Base-by-base conservation (phyloP, 2,797 vertebrate species). In the Myotis pilosus region DNA sequence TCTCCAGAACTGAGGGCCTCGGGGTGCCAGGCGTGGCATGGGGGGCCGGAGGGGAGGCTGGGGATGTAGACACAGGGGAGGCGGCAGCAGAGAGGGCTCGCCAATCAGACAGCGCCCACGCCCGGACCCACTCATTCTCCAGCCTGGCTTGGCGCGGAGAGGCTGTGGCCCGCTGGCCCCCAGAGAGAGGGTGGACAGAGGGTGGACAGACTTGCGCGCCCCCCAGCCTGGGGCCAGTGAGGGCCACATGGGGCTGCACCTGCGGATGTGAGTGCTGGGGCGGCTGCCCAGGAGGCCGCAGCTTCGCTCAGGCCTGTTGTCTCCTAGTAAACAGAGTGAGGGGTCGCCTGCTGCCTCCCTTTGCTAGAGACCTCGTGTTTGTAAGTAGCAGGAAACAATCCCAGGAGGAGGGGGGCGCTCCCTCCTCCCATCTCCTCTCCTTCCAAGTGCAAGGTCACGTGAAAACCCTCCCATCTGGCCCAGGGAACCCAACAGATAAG, bases 251-350 rank as follows among this genome's bases (percentile, higher is more conserved):
- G 64, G n/a, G 30, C 38, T 1, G 23, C 36, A 25, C 12, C 4
- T 1, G 69, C 23, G 2, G 11, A 44, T 3, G 9, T 13, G 28
- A 25, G 36, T 17, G 11, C 25, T 8, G 0, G 2, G 28, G 4
- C 15, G 2, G 13, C 51, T 30, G 12, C 28, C 68, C 17, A 6
- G 0, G 2, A 22, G 55, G 60, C 2, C 5, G 55, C 10, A 0
- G 3, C 8, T 30, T 20, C 10, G 22, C 8, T 8, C 6, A 23
- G 19, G 2, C 28, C 30, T 20, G 30, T 16, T 23, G 15, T 12
- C 23, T 22, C 62, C 64, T 15, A 30, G 13, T 2, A 25, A 33
- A 88, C 36, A 20, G 9, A 33, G 64, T 30, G 13, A 4, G 17
- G n/a, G 19, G 15, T 1, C 1, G 15, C 44, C 62, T 3, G 30